These are phyloP conservation scores for Larimichthys polyactis DNA, from an alignment of 2,113 vertebrate genomes.

Conservation along the genomic window DNA sequence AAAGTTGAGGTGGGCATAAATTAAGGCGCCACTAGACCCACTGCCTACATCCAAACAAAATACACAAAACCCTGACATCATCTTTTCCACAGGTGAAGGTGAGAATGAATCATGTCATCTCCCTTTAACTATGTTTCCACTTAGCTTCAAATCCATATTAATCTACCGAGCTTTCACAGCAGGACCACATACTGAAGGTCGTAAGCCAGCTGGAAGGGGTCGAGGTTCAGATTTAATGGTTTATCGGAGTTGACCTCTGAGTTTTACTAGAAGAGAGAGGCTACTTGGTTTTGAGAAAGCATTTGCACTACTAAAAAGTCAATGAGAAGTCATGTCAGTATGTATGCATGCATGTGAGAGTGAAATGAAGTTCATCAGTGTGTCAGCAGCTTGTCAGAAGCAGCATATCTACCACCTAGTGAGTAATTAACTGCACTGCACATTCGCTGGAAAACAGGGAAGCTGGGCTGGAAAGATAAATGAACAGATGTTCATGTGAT, in stretches of 20 bases:
- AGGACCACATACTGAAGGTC: not conserved
- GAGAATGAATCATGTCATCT: slow-evolving; percentile 5
- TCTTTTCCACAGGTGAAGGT: not conserved
- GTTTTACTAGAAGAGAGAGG: not conserved
- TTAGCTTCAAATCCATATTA: not conserved
- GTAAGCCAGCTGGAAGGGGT: not conserved
- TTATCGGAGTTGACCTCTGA: not conserved
- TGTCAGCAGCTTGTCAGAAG: not conserved
- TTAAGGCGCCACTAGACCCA: too few species aligned
- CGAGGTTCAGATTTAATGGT: not conserved
- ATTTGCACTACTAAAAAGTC: not conserved
- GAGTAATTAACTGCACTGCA: not conserved
- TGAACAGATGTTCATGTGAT: too few species aligned
- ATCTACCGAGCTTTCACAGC: not conserved
- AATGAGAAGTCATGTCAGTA: too few species aligned
- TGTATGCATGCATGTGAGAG: not conserved
- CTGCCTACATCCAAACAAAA: not conserved
- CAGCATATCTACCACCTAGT: slow-evolving; percentile 4
- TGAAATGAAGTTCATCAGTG: not conserved
- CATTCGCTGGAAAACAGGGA: not conserved
- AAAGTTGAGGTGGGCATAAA: too few species aligned
- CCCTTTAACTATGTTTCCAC: not conserved
- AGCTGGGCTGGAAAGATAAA: too few species aligned
- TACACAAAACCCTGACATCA: slow-evolving; percentile 10
- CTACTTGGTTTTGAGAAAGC: not conserved